Percentiles rank a stretch among this genome's conserved stretches.
Conservation (phyloP, 2,888 invertebrate species). For the Penaeus monodon region DNA sequence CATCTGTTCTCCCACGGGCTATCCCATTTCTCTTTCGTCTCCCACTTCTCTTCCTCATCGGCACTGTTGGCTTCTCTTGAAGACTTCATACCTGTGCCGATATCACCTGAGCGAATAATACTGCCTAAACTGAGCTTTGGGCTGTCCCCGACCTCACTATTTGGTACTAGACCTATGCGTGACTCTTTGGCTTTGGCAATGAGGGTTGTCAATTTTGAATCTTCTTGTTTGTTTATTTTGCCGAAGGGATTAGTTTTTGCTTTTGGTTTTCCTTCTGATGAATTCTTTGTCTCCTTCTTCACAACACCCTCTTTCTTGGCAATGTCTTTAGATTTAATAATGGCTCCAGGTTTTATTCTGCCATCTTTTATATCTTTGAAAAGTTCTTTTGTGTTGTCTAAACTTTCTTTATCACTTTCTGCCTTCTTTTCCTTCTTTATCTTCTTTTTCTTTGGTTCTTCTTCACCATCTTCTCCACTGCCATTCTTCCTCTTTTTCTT, state of each 20-base stretch:
- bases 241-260: conserved; percentile 63
- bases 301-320: conserved; percentile 65
- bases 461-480: conserved; percentile 6
- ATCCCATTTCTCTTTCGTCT: conserved; percentile 63
- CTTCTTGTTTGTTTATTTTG: conserved; percentile 64
- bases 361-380: conserved; percentile 65
- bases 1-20: conserved; percentile 62
- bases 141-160: conserved; percentile 64
- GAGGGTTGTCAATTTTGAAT: conserved; percentile 62
- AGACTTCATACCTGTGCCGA: conserved; percentile 61
- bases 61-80: conserved; percentile 59
- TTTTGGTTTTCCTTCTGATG: conserved; percentile 63
- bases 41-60: conserved; percentile 64
- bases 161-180: conserved; percentile 63
- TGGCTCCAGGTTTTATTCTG: conserved; percentile 64
- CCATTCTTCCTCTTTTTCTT: conserved; percentile 60
- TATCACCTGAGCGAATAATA: conserved; percentile 63
- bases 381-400: conserved; percentile 61
- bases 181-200: conserved; percentile 65
- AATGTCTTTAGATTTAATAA: conserved; percentile 64
- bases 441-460: conserved; percentile 37
- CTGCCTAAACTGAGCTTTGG: conserved; percentile 64
- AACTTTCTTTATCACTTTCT: conserved; percentile 46
- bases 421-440: conserved; percentile 41
- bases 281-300: conserved; percentile 63